Percentiles rank a stretch among this genome's conserved stretches.
These are phyloP conservation scores for Tragelaphus strepsiceros DNA, from an alignment of 2,113 vertebrate genomes.

Conservation along the genomic window DNA sequence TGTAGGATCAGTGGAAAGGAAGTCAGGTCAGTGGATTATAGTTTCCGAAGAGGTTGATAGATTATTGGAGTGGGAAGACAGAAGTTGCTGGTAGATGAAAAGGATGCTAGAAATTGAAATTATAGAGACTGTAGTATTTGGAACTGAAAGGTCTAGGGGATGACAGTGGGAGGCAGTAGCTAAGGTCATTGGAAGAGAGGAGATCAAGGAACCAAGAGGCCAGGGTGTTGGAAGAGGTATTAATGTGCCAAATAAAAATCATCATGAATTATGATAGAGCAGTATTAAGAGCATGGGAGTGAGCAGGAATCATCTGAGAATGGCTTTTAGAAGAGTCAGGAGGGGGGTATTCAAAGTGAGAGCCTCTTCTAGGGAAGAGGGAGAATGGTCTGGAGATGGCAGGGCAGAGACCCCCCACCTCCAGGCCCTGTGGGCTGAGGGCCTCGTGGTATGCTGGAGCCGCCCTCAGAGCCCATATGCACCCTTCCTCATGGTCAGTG, in stretches of 20 bases:
- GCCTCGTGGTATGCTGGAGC: fast-evolving
- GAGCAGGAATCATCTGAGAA: neutral
- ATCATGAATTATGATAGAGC: neutral
- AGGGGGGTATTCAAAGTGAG: neutral
- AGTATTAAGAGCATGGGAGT: neutral
- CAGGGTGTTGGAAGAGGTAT: neutral
- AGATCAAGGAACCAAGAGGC: neutral
- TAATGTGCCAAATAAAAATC: neutral
- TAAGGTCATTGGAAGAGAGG: neutral
- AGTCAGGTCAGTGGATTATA: neutral
- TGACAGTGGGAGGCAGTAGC: neutral
- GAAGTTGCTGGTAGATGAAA: neutral
- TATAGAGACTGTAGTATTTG: too few species aligned
- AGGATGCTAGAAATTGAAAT: neutral
- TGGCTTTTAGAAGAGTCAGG: neutral
- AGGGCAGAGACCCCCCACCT: neutral
- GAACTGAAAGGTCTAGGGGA: neutral
- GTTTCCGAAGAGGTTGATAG: neutral
- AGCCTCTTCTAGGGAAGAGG: neutral
- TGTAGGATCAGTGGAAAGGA: neutral
- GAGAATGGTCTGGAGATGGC: neutral
- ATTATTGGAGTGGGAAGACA: neutral
- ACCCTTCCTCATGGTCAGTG: fast-evolving
- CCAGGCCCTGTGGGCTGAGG: neutral
- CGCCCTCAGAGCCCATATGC: fast-evolving